Base-by-base conservation (phyloP, 2,797 vertebrate species). In the Malacoctenus gilli region DNA sequence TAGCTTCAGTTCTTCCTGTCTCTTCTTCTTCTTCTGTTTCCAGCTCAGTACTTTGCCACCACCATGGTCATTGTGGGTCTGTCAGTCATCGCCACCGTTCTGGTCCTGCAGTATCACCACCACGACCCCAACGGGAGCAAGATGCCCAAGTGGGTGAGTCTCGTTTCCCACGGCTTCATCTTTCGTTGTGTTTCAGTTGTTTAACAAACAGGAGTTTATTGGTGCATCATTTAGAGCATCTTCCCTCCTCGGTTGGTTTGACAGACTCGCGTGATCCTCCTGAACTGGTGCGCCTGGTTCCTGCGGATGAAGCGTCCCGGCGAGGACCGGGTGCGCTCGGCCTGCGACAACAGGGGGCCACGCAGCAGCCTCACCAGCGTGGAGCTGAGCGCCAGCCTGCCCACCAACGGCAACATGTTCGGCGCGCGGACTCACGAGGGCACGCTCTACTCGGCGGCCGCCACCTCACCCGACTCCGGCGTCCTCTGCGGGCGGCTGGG, bases 281-380 rank as follows among this genome's bases (percentile, higher is more conserved):
- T 99, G 72, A 94, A 99, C 77, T 99, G 95, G 95, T 98, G 95
- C 0, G 96, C 96, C 5, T 95, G 96, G 96, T 98, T 99, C 72
- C 91, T 98, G 81, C 90, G 95, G 23, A 98, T 99, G 96, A 97
- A 95, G 50, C 92, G 93, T 9, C 95, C 96, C 0, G 95, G 95
- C 1, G 95, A 96, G 77, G 94, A 93, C 0, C 91, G 88, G 16
- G 92, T 94, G 1, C 92, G 89, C 0, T 86, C 93, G 0, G 93
- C 92, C 19, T 96, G 95, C 51, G 92, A 94, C 41, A 92, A 94
- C 66, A 94, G 93, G 34, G 89, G 69, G 22, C 88, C 89, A 0
- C 91, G 91, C 5, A 91, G 91, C 55, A 97, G 96, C 83, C 84
- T 95, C 67, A 92, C 91, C 57, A 95, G 94, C 6, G 72, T 93